Percentiles rank a stretch among this genome's conserved stretches.
These are phyloP conservation scores for Pyrrhosoma nymphula DNA, from an alignment of 2,888 invertebrate genomes.

Conservation along the genomic window DNA sequence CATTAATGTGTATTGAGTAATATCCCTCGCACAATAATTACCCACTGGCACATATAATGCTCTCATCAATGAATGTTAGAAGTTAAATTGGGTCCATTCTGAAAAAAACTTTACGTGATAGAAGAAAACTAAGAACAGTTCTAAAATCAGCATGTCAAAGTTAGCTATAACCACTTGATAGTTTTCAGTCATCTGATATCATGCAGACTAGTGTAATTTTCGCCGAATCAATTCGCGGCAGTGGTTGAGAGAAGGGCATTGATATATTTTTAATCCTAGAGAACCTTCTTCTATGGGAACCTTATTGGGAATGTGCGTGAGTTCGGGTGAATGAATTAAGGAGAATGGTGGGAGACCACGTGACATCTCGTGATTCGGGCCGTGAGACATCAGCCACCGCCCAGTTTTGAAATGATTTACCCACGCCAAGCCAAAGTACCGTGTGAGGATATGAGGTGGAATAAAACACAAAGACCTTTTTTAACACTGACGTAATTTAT, in stretches of 20 bases:
- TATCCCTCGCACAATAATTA: too few relatives aligned
- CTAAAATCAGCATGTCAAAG: too few relatives aligned
- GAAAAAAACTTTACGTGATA: too few relatives aligned
- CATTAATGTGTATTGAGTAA: too few relatives aligned
- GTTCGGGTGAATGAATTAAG: neutral
- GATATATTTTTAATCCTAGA: neutral
- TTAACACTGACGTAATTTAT: slow-evolving; percentile 65
- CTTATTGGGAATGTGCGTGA: slow-evolving; percentile 3
- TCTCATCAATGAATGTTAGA: too few relatives aligned
- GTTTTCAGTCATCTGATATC: too few relatives aligned
- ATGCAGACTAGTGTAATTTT: too few relatives aligned
- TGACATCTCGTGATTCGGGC: slow-evolving; percentile 32
- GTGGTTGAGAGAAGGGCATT: neutral
- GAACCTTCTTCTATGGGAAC: neutral
- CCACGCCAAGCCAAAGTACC: neutral
- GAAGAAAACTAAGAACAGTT: too few relatives aligned
- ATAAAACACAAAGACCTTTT: slow-evolving; percentile 45
- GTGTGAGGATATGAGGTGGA: slow-evolving; percentile 3
- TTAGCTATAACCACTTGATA: too few relatives aligned
- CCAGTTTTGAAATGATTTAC: neutral
- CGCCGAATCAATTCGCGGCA: neutral
- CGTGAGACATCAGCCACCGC: neutral
- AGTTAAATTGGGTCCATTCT: too few relatives aligned
- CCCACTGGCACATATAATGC: too few relatives aligned
- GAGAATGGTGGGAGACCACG: slow-evolving; percentile 1